phyloP scores from a whole-genome alignment of 2,113 vertebrate genomes.

The Thunnus thynnus region DNA sequence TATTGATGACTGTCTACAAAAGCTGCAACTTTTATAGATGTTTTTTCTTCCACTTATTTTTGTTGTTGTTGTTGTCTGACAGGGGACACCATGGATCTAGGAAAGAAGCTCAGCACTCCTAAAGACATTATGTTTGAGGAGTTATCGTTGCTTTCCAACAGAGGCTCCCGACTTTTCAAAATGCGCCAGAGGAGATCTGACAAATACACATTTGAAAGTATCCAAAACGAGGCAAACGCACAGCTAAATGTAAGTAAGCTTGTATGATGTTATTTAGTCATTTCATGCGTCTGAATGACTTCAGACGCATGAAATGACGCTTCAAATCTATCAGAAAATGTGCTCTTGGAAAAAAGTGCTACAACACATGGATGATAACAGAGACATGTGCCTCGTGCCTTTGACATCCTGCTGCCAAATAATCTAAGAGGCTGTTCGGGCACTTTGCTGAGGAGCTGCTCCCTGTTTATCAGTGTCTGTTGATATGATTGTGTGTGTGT shows the following conservation, averaged over 20 bases:
- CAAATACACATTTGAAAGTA: conserved; percentile 98
- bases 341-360: conserved; percentile 43
- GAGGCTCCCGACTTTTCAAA: conserved; percentile 96
- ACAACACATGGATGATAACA: conserved; percentile 65
- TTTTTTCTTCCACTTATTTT: neutral
- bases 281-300: neutral
- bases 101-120: conserved; percentile 95
- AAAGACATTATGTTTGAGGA: conserved; percentile 99
- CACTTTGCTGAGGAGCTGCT: conserved; percentile 61
- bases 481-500: conserved; percentile 29
- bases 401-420: conserved; percentile 57
- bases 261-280: neutral
- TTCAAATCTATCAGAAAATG: conserved; percentile 36
- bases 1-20: neutral
- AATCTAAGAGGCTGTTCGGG: conserved; percentile 53
- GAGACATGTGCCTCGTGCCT: conserved; percentile 56
- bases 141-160: conserved; percentile 92
- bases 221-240: conserved; percentile 91
- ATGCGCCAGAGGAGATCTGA: conserved; percentile 97
- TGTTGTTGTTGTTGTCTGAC: conserved; percentile 41
- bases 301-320: neutral
- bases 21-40: neutral
- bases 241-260: conserved; percentile 88
- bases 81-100: conserved; percentile 91
- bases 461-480: conserved; percentile 70